Evolutionary conservation across 2,797 vertebrate species (phyloP), one percentile per base, ranked within the genome.

Genomic region (Pygocentrus nattereri): DNA sequence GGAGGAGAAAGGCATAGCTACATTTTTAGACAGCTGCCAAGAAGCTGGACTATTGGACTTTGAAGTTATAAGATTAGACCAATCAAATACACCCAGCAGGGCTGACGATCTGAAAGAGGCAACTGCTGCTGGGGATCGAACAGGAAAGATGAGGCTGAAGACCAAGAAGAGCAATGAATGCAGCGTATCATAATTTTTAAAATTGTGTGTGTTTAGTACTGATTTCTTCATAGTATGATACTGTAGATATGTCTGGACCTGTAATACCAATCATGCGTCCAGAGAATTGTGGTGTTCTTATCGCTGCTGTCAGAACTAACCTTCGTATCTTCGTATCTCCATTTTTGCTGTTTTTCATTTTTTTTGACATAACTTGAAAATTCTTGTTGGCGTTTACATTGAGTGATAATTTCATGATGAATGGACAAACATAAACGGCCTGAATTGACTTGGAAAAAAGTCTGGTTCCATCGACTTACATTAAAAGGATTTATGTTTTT

Each of bases 1-100:
- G 21, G 83, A 79, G 30, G 76, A 82, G 23, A 79, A 59, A 44
- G 83, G 78, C 30, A 34, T 34, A 2, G 72, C 72, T 19, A 64
- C 47, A 5, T 38, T 85, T 62, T 62, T 85, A 18, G 81, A 86
- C 30, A 86, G 83, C 34, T 88, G 85, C 61, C 31, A 79, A 41
- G 85, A 85, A 50, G 83, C 81, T 50, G n/a, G 65, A n/a, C 25
- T 13, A 16, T 5, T 82, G 27, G 52, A 82, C 49, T 72, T 50
- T 74, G 80, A 77, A 21, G 23, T 30, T 76, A 18, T 78, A 52
- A 44, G n/a, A 13, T 18, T 59, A 5, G 49, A 65, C 5, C 52
- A 62, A 38, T 5, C 16, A 1, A n/a, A 69, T 18, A 2, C 21
- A 15, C 27, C 50, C 19, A 6, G 5, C 21, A 23, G n/a, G n/a